Evolutionary conservation across 2,113 vertebrate species (phyloP).

Genomic region (Ceyx cyanopectus): DNA sequence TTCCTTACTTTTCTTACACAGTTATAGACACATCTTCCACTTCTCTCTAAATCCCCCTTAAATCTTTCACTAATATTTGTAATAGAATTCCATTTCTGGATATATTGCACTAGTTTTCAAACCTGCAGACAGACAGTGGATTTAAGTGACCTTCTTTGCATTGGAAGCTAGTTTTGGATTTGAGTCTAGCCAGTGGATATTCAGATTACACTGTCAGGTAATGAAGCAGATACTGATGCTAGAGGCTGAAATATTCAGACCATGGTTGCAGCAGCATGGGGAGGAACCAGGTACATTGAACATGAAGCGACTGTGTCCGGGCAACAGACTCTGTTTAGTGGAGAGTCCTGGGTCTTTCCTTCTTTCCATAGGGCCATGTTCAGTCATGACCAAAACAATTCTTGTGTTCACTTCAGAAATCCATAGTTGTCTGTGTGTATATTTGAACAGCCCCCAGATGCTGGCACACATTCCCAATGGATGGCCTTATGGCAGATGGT

Average conservation of each 20-base stretch:
- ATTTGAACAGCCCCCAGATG: not conserved
- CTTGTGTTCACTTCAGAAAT: not conserved
- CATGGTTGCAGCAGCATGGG: not conserved
- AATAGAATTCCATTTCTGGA: not conserved
- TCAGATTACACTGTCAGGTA: not conserved
- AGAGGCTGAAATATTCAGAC: not conserved
- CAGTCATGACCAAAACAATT: not conserved
- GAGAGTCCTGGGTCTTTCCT: not conserved
- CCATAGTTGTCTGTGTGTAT: not conserved
- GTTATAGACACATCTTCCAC: not conserved
- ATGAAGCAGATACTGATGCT: not conserved
- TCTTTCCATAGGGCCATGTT: not conserved
- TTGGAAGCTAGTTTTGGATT: constrained; percentile 1
- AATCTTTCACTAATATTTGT: not conserved
- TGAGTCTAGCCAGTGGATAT: constrained; percentile 13
- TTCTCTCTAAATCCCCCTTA: not conserved
- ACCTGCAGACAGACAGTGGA: not conserved
- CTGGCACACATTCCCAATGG: not conserved
- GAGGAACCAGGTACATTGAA: accelerated
- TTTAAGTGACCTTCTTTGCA: constrained; percentile 50
- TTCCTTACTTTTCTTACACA: not conserved
- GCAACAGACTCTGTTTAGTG: not conserved
- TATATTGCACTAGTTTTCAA: not conserved
- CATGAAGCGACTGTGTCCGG: not conserved
- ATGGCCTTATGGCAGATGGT: not conserved